Conservation (phyloP, 1,140 invertebrate species). For the Zaprionus vittiger region DNA sequence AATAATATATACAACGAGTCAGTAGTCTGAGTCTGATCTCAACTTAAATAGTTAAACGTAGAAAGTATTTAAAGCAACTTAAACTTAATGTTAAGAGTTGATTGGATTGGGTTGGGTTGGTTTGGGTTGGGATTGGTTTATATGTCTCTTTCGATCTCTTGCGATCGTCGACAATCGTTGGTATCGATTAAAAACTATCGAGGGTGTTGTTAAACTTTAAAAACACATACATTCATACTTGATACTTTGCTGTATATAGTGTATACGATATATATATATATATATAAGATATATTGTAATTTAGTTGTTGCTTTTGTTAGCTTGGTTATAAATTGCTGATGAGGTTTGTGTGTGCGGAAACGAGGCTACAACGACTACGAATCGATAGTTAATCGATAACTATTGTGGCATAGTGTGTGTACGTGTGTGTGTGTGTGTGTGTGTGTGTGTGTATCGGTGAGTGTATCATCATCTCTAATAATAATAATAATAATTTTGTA, state of each 20-base stretch:
- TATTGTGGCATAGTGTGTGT: conserved; percentile 2
- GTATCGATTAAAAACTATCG: conserved; percentile 53
- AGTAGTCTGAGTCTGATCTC: conserved; percentile 24
- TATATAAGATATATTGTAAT: conserved; percentile 27
- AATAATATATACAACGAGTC: conserved; percentile 49
- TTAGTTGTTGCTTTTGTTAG: conserved; percentile 10
- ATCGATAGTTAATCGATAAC: conserved; percentile 1
- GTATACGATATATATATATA: conserved; percentile 24
- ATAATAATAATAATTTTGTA: conserved; percentile 10
- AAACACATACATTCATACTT: conserved; percentile 43
- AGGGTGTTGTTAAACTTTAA: conserved; percentile 22
- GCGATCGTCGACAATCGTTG: conserved; percentile 15
- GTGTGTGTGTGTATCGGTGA: not conserved
- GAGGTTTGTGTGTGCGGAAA: conserved; percentile 21
- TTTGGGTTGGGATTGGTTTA: conserved; percentile 9
- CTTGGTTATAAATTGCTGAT: conserved; percentile 50
- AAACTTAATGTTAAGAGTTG: conserved; percentile 53
- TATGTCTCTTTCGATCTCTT: conserved; percentile 5
- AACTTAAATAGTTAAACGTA: conserved; percentile 55
- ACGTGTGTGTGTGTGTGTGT: not conserved
- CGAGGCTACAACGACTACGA: conserved; percentile 4
- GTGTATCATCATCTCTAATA: not conserved
- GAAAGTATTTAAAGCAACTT: conserved; percentile 64
- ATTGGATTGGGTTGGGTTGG: conserved; percentile 11
- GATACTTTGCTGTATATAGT: not conserved